These are phyloP conservation scores for Anabas testudineus DNA, from an alignment of 2,797 vertebrate species.

Conservation along the genomic window DNA sequence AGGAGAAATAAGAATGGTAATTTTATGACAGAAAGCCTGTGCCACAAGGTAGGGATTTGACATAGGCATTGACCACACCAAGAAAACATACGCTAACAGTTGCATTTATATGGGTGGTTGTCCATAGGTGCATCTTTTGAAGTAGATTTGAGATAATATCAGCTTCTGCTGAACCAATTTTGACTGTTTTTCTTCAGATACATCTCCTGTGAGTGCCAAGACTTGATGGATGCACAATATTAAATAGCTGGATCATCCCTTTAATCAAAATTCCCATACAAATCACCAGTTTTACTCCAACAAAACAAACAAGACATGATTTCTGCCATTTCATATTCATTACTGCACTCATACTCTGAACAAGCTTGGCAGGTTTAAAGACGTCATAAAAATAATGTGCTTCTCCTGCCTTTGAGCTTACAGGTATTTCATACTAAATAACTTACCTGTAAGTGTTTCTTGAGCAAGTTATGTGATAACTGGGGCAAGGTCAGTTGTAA, in stretches of 20 bases:
- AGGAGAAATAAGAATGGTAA: too few relatives aligned
- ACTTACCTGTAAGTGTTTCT: neutral
- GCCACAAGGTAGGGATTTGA: neutral
- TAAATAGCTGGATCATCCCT: neutral
- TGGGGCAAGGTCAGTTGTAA: neutral
- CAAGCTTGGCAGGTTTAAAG: slow-evolving; percentile 15
- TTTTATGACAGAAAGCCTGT: neutral
- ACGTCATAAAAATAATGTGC: neutral
- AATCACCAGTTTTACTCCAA: neutral
- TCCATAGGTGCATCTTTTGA: too few relatives aligned
- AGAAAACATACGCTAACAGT: too few relatives aligned
- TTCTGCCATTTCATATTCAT: neutral
- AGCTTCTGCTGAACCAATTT: too few relatives aligned
- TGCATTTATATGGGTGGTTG: too few relatives aligned
- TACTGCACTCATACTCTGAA: neutral
- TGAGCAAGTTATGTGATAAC: neutral
- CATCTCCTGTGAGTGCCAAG: neutral
- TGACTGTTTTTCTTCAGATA: neutral
- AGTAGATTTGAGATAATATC: too few relatives aligned
- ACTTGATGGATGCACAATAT: neutral
- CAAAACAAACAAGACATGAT: neutral
- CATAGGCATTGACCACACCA: neutral
- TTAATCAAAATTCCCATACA: neutral
- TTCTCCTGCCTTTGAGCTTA: neutral
- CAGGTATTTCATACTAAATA: neutral